Base-by-base conservation (phyloP, 1,140 invertebrate genomes). In the Drosophila tsacasi region DNA sequence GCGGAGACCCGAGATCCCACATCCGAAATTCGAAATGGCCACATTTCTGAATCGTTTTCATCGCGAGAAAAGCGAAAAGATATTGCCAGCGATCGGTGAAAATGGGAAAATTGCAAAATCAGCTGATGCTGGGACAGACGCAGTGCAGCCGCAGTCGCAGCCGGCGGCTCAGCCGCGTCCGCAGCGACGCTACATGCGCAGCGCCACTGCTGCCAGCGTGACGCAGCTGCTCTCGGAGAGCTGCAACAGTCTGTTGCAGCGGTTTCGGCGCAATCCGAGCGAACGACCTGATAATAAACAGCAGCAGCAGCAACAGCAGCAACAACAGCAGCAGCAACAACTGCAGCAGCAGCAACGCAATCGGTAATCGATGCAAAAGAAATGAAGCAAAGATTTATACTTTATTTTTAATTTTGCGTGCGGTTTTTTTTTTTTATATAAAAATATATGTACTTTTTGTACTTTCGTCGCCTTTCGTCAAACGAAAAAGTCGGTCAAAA, bases 161-260 rank as follows among this genome's bases (percentile, higher is more conserved):
- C 47, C 47, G 8, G 47, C 47, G 23, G 47, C 17, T n/a, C 47
- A 50, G 47, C 90, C 91, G 40, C 94, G 95, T 66, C 94, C 94
- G 60, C 94, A 94, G 80, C 94, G 96, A 39, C 95, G 96, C 47
- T 97, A 97, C 93, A 94, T 95, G 42, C 95, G 97, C 21, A 95
- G 96, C 21, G 96, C 96, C 32, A 95, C 95, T 37, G 97, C 96
- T 17, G 94, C 95, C 12, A 97, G 97, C 93, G 96, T 97, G 61
- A 96, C 96, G 49, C 97, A 97, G 93, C 93, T 98, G 73, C 93
- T 98, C 65, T 96, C 95, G 55, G 97, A 97, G 84, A 97, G 97
- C 66, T 98, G 97, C 93, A 96, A 96, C 72, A 97, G 95, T 93
- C 94, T 97, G 30, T 94, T 98, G 61, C 96, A 97, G 80, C 94